Percentiles rank a stretch among this genome's conserved stretches.
Evolutionary conservation across 2,888 invertebrate species (phyloP).

Genomic region (Spilosoma lubricipeda): DNA sequence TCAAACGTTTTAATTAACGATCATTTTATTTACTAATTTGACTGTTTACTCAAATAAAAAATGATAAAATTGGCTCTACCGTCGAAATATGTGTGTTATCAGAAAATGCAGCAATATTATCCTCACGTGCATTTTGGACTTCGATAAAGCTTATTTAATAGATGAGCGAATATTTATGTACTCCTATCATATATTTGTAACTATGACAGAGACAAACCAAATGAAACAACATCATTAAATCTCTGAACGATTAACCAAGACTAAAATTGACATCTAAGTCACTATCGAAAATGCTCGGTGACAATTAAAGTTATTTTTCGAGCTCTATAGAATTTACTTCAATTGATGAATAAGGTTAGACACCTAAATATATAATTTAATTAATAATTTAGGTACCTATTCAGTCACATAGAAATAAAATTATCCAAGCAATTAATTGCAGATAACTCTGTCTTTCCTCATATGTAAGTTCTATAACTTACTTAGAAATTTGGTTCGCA

Average conservation of each 20-base stretch:
- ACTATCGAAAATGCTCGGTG: no score
- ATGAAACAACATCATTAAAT: not conserved
- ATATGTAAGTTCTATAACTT: no score
- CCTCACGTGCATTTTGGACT: no score
- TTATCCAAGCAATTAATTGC: not conserved
- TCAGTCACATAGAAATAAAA: not conserved
- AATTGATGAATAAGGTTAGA: not conserved
- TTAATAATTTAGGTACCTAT: not conserved
- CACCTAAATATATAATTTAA: not conserved
- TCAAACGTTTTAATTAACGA: no score
- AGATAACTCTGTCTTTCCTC: not conserved
- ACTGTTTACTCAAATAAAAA: no score
- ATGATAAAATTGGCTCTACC: no score
- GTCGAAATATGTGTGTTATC: no score
- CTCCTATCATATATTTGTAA: not conserved
- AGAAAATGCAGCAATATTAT: no score
- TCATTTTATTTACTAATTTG: no score
- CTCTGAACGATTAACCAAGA: not conserved
- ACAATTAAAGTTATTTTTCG: not conserved
- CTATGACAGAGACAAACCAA: not conserved
- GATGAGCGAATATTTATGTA: no score
- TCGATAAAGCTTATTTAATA: no score
- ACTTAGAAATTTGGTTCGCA: no score
- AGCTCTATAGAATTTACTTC: not conserved
- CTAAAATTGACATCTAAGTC: not conserved